phyloP scores from a whole-genome alignment of 2,797 vertebrate species.

The Chelon auratus region DNA sequence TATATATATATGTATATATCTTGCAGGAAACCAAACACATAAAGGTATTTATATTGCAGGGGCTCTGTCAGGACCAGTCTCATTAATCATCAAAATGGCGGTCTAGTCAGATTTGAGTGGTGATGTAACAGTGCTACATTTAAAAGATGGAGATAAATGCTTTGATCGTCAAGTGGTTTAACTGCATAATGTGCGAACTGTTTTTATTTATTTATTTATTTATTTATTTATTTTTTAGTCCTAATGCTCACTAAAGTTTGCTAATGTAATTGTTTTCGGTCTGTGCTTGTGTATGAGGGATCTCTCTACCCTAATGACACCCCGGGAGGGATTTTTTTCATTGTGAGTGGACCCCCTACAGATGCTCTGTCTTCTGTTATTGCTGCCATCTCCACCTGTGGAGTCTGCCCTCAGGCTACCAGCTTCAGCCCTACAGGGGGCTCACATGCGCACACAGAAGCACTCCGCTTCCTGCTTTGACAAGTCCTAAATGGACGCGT shows the following conservation, averaged over 20 bases:
- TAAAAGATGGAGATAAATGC: constrained; percentile 35
- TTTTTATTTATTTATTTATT: background rate
- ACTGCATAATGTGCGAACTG: background rate
- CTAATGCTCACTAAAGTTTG: constrained; percentile 17
- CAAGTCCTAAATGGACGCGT: constrained; percentile 50
- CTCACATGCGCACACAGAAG: constrained; percentile 8
- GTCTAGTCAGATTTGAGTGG: constrained; percentile 51
- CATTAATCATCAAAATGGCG: constrained; percentile 80
- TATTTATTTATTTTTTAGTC: background rate
- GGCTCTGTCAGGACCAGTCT: constrained; percentile 51
- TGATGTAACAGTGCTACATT: constrained; percentile 58
- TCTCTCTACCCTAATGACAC: constrained; percentile 37
- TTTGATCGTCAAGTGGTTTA: background rate
- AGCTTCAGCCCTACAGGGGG: constrained; percentile 48
- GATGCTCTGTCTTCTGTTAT: constrained; percentile 50
- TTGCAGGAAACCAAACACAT: constrained; percentile 19
- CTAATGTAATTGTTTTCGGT: constrained; percentile 11
- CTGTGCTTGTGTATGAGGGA: background rate
- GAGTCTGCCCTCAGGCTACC: constrained; percentile 62
- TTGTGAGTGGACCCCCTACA: constrained; percentile 55
- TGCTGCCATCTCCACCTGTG: constrained; percentile 71
- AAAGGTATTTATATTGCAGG: constrained; percentile 10
- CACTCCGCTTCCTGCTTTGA: constrained; percentile 42
- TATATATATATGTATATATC: no score
- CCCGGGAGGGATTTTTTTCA: constrained; percentile 30